phyloP scores from a whole-genome alignment of 2,888 invertebrate species.

The Drosophila cognata region DNA sequence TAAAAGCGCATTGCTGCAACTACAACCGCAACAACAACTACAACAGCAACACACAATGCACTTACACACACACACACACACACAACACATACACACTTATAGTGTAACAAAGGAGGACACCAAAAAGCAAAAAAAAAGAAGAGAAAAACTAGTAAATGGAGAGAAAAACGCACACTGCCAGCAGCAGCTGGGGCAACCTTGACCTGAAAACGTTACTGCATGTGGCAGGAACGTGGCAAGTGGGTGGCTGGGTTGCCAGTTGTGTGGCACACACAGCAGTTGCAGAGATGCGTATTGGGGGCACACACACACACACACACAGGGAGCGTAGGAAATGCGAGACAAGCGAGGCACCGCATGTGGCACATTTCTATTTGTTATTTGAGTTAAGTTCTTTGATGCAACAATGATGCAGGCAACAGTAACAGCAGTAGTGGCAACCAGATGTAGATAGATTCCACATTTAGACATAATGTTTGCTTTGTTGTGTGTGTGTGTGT shows the following conservation, averaged over 20 bases:
- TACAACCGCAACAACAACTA: constrained; percentile 14
- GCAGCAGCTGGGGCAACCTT: constrained; percentile 74
- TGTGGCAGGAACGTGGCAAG: constrained; percentile 56
- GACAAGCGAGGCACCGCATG: constrained; percentile 18
- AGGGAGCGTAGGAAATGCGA: constrained; percentile 22
- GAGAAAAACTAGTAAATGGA: constrained; percentile 8
- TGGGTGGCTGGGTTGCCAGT: constrained; percentile 20
- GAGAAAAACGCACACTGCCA: constrained; percentile 17
- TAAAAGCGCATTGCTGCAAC: constrained; percentile 74
- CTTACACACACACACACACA: not conserved
- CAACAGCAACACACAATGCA: constrained; percentile 19
- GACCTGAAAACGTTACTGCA: constrained; percentile 80
- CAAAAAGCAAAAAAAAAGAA: constrained; percentile 27
- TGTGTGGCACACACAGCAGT: constrained; percentile 11
- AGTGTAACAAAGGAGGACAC: constrained; percentile 25
- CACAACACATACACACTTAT: constrained; percentile 10
- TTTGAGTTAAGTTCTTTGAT: constrained; percentile 73
- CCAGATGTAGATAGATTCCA: constrained; percentile 19
- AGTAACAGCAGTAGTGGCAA: not conserved
- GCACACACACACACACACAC: constrained; percentile 4
- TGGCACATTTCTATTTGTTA: constrained; percentile 62
- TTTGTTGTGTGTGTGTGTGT: not conserved
- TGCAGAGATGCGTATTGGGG: constrained; percentile 51
- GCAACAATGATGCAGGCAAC: constrained; percentile 32
- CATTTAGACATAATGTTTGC: not conserved